These are phyloP conservation scores for Melanargia galathea DNA, from an alignment of 2,888 invertebrate genomes.

Conservation along the genomic window DNA sequence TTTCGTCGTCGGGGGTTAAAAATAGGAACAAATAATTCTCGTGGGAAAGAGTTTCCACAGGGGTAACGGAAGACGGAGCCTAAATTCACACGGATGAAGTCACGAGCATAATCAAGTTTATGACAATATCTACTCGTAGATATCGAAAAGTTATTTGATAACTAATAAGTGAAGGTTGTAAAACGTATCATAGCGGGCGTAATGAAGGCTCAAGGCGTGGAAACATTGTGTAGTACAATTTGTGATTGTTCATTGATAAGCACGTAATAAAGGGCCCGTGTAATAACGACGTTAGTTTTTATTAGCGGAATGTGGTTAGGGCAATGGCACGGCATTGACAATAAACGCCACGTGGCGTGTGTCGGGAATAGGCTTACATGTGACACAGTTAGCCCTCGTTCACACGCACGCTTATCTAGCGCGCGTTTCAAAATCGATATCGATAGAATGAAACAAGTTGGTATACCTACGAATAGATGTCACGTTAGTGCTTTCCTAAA, in stretches of 20 bases:
- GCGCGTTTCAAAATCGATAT: not conserved
- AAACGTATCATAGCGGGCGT: constrained; percentile 26
- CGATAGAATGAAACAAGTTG: not conserved
- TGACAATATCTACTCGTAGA: no score
- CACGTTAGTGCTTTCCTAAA: not conserved
- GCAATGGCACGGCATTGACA: constrained; percentile 38
- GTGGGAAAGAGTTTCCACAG: no score
- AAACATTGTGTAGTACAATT: constrained; percentile 36
- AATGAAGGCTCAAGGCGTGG: constrained; percentile 32
- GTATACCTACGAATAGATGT: not conserved
- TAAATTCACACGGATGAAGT: no score
- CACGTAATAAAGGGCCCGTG: constrained; percentile 39
- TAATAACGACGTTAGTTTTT: constrained; percentile 44
- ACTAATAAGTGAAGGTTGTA: constrained; percentile 13
- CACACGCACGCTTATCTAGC: not conserved
- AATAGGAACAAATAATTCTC: no score
- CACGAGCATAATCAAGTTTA: no score
- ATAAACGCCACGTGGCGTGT: constrained; percentile 42
- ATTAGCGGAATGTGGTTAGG: constrained; percentile 41
- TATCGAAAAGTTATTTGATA: not conserved
- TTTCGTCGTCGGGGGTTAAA: no score
- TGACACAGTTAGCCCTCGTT: constrained; percentile 31
- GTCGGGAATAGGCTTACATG: constrained; percentile 39
- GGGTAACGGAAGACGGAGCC: no score
- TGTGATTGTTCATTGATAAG: constrained; percentile 41